Evolutionary conservation across 2,113 vertebrate genomes (phyloP).

Genomic region (Cottus gobio): DNA sequence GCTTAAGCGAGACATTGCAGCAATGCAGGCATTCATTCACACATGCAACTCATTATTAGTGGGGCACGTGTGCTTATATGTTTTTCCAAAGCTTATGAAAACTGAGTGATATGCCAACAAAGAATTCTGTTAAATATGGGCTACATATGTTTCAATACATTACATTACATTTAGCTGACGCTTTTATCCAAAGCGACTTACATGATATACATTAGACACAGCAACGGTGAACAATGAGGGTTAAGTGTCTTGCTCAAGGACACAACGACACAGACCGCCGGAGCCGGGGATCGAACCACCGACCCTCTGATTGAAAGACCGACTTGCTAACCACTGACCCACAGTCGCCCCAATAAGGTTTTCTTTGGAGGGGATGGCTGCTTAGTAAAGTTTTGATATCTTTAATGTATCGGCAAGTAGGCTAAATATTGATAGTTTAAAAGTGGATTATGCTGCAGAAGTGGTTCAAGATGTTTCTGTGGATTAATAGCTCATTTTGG

Average conservation of each 20-base stretch:
- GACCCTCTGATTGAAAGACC: too few relatives aligned
- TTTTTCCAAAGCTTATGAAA: conserved; percentile 6
- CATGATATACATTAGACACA: too few relatives aligned
- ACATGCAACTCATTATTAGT: conserved; percentile 30
- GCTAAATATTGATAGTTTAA: not conserved
- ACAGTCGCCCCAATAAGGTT: too few relatives aligned
- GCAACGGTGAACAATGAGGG: too few relatives aligned
- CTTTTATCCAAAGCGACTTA: too few relatives aligned
- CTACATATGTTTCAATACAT: not conserved
- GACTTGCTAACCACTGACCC: too few relatives aligned
- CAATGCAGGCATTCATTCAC: conserved; percentile 42
- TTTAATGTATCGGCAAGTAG: not conserved
- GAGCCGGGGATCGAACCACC: too few relatives aligned
- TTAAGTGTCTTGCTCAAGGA: too few relatives aligned
- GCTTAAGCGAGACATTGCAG: conserved; percentile 57
- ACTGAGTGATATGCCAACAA: not conserved
- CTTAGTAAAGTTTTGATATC: not conserved
- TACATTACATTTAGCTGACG: too few relatives aligned
- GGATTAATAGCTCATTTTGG: not conserved
- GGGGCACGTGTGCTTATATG: not conserved
- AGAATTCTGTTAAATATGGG: not conserved
- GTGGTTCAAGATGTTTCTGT: not conserved
- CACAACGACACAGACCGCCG: too few relatives aligned
- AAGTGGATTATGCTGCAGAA: not conserved
- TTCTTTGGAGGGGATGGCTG: not conserved